Percentiles rank a stretch among this genome's conserved stretches.
Evolutionary conservation across 2,113 vertebrate genomes (phyloP).

Genomic region (Cricetomys ansorgei): DNA sequence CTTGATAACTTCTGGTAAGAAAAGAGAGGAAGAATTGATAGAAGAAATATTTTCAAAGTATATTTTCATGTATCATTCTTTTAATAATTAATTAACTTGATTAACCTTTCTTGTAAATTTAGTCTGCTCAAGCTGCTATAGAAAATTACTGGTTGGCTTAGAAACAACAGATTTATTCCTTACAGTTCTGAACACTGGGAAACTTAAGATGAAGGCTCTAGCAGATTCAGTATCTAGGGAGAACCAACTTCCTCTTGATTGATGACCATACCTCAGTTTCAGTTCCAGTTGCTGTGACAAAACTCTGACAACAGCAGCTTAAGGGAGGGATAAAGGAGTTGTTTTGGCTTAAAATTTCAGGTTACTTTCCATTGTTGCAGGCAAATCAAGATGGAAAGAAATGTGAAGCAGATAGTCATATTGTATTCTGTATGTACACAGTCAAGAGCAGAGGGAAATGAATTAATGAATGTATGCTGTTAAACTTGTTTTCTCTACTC

Average conservation of each 20-base stretch:
- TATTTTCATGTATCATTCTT: conserved; percentile 10
- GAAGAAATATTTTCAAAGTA: not conserved
- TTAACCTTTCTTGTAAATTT: not conserved
- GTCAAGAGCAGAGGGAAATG: not conserved
- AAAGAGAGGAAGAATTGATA: not conserved
- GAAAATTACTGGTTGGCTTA: not conserved
- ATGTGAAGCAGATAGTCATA: not conserved
- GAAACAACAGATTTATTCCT: not conserved
- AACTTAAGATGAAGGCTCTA: not conserved
- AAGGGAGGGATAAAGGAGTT: not conserved
- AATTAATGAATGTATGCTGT: not conserved
- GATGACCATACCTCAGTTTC: not conserved
- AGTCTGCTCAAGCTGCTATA: not conserved
- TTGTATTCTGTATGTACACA: not conserved
- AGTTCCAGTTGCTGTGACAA: not conserved
- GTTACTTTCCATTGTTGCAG: not conserved
- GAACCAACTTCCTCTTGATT: not conserved
- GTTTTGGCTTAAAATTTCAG: not conserved
- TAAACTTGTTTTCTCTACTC: not conserved
- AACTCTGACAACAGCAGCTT: not conserved
- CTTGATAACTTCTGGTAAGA: not conserved
- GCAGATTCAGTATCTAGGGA: not conserved
- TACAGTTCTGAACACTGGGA: not conserved
- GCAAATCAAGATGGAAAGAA: too few relatives aligned
- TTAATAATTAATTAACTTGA: not conserved